These are phyloP conservation scores for Seira ritae DNA, from an alignment of 2,888 invertebrate genomes.

Conservation along the genomic window DNA sequence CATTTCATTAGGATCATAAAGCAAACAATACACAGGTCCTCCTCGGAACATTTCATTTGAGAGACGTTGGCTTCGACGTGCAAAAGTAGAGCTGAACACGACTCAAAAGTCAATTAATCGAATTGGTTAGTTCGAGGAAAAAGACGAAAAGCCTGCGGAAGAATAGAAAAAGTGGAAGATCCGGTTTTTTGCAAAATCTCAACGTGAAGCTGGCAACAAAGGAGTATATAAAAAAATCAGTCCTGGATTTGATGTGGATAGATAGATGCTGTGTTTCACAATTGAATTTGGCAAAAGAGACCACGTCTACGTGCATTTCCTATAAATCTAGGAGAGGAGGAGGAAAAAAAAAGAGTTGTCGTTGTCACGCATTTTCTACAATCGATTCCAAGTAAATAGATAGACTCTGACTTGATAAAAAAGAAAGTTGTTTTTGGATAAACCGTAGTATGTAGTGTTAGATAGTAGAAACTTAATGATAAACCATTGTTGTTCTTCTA, in stretches of 20 bases:
- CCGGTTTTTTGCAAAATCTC: conserved; percentile 49
- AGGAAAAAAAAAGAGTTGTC: not conserved
- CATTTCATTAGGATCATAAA: no score
- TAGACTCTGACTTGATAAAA: conserved; percentile 1
- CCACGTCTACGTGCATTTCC: not conserved
- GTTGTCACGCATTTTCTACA: conserved; percentile 4
- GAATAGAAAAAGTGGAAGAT: conserved; percentile 51
- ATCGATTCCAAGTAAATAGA: not conserved
- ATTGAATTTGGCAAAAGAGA: no score
- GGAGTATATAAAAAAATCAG: no score
- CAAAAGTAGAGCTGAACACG: conserved; percentile 36
- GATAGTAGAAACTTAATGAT: no score
- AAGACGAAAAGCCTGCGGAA: conserved; percentile 44
- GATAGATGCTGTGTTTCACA: no score
- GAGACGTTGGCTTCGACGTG: conserved; percentile 15
- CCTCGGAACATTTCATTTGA: not conserved
- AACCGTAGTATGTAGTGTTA: not conserved
- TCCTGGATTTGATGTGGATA: no score
- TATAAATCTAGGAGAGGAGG: not conserved
- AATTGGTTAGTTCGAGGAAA: conserved; percentile 32
- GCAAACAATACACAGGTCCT: not conserved
- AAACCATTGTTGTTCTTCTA: not conserved
- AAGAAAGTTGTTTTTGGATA: not conserved
- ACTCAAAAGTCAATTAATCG: conserved; percentile 33
- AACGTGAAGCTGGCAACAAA: no score